phyloP scores from a whole-genome alignment of 2,113 vertebrate genomes.

The Sinocyclocheilus rhinocerous region DNA sequence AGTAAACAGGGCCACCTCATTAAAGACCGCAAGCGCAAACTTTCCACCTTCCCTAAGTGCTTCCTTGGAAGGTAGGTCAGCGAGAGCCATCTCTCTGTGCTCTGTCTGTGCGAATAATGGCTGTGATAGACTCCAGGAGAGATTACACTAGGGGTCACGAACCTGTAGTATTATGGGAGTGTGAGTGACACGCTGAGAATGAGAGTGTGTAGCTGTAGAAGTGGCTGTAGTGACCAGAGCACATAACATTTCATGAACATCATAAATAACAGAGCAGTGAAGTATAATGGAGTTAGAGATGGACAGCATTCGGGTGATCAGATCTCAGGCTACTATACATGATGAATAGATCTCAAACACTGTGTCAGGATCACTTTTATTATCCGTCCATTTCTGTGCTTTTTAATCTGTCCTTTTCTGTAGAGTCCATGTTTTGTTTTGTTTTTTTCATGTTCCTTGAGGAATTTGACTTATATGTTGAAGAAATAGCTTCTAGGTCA shows the following conservation, averaged over 20 bases:
- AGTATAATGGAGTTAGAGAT: neutral
- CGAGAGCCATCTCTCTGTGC: neutral
- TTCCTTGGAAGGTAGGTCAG: conserved; percentile 92
- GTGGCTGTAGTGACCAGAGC: neutral
- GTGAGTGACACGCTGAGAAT: neutral
- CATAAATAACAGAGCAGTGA: neutral
- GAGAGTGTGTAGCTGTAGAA: conserved; percentile 4
- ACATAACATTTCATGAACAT: conserved; percentile 6
- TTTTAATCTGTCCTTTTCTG: conserved; percentile 51
- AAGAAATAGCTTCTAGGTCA: conserved; percentile 64
- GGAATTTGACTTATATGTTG: conserved; percentile 48
- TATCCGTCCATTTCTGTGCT: conserved; percentile 39
- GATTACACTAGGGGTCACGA: neutral
- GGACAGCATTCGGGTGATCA: neutral
- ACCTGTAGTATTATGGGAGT: neutral
- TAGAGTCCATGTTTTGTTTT: conserved; percentile 14
- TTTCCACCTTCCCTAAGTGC: conserved; percentile 97
- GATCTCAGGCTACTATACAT: neutral
- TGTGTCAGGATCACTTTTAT: neutral
- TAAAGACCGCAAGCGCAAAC: conserved; percentile 96
- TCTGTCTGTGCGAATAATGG: conserved; percentile 21
- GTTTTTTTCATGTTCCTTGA: neutral
- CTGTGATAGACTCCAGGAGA: neutral
- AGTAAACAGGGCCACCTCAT: conserved; percentile 92
- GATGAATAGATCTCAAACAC: conserved; percentile 18